Conservation (phyloP, 2,888 invertebrate genomes). For the Drosophila kanekoi region DNA sequence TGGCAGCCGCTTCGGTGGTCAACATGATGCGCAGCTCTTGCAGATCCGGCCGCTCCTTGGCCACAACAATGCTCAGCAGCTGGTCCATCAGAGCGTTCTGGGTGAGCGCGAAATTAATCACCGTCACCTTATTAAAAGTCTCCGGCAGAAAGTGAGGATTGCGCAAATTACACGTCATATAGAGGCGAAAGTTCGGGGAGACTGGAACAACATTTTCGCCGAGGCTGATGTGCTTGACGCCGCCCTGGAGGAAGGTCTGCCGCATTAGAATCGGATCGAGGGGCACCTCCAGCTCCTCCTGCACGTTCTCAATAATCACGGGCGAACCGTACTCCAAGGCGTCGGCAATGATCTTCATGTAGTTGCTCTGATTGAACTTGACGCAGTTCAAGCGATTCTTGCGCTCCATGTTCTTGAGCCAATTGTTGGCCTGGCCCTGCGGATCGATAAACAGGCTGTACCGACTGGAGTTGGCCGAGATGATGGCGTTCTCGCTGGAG, state of each 20-base stretch:
- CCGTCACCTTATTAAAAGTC: constrained; percentile 92
- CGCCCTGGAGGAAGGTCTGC: constrained; percentile 92
- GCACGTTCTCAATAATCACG: constrained; percentile 93
- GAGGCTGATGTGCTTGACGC: constrained; percentile 90
- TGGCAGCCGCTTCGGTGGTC: constrained; percentile 92
- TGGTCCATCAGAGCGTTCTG: constrained; percentile 93
- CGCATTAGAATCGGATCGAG: constrained; percentile 92
- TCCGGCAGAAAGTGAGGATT: constrained; percentile 96
- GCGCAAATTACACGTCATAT: constrained; percentile 94
- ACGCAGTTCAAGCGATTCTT: constrained; percentile 82
- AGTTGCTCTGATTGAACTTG: constrained; percentile 84
- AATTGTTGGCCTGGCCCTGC: constrained; percentile 96
- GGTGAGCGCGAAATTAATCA: constrained; percentile 94
- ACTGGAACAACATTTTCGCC: constrained; percentile 94
- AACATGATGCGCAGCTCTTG: constrained; percentile 93
- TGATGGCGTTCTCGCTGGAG: constrained; percentile 95
- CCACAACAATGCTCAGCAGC: constrained; percentile 93
- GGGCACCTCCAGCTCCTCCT: constrained; percentile 93
- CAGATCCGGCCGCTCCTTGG: constrained; percentile 94
- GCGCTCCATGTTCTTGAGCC: constrained; percentile 94
- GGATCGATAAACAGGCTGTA: constrained; percentile 97
- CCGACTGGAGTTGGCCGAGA: constrained; percentile 92
- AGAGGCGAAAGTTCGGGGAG: constrained; percentile 91
- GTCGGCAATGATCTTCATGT: constrained; percentile 87
- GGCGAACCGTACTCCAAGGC: constrained; percentile 91